phyloP scores from a whole-genome alignment of 2,797 vertebrate genomes.

The Hyperoplus immaculatus region DNA sequence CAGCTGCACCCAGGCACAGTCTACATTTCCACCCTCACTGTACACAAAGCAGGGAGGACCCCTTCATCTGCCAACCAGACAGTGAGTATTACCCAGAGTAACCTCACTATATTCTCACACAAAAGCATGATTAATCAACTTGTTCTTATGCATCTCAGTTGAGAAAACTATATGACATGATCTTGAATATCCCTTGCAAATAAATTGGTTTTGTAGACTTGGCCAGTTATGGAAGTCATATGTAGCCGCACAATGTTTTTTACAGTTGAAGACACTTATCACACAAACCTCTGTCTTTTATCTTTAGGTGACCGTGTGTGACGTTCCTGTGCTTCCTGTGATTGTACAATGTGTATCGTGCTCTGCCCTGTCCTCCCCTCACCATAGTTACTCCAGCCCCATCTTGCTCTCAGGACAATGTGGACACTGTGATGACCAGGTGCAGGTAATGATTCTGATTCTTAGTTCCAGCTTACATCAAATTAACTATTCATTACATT shows the following conservation, averaged over 20 bases:
- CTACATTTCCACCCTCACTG: constrained; percentile 82
- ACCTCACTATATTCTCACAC: not conserved
- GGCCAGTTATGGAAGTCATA: not conserved
- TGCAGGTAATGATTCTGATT: constrained; percentile 65
- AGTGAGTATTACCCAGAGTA: constrained; percentile 67
- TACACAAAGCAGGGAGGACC: constrained; percentile 78
- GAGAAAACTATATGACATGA: not conserved
- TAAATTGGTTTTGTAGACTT: not conserved
- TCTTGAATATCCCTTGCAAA: not conserved
- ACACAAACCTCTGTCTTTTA: not conserved
- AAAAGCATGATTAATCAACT: not conserved
- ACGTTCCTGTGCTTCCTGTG: constrained; percentile 73
- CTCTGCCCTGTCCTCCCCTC: constrained; percentile 47
- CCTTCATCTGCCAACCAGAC: constrained; percentile 77
- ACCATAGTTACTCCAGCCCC: constrained; percentile 54
- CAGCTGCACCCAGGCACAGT: constrained; percentile 62
- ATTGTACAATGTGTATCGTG: constrained; percentile 83
- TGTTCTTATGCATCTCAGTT: not conserved
- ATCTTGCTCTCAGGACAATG: constrained; percentile 81
- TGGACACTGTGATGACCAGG: constrained; percentile 68
- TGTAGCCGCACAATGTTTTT: not conserved
- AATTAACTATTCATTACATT: too few species aligned
- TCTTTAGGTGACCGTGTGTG: constrained; percentile 78
- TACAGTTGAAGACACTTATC: not conserved
- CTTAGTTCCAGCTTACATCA: not conserved